A percentile compares a stretch with the other conserved stretches of the same genome.
These are phyloP conservation scores for Orbicella faveolata DNA, from an alignment of 64 coral and sea anemone genomes.

Conservation along the genomic window DNA sequence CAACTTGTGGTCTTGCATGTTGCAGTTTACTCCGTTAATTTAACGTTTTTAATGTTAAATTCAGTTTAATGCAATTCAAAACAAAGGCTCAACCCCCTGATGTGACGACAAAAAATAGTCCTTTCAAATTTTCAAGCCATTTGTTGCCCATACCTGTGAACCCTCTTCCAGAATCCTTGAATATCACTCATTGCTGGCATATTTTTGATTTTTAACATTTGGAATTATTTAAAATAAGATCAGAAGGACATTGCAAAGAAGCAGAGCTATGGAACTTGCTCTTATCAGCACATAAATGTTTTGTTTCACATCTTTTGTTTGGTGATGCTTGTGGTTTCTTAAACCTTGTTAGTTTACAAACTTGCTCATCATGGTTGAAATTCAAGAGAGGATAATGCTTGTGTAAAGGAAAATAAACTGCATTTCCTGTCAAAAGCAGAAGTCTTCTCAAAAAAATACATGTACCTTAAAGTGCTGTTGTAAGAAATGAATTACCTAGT, in stretches of 20 bases:
- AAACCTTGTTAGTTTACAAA: neutral
- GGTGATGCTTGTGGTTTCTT: neutral
- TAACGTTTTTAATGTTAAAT: neutral
- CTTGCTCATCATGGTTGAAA: too few relatives aligned
- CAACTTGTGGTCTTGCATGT: neutral
- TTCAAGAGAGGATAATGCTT: too few relatives aligned
- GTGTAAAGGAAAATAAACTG: too few relatives aligned
- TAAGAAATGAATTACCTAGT: too few relatives aligned
- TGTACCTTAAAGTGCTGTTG: neutral
- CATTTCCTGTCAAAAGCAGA: too few relatives aligned
- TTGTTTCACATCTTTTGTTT: constrained; percentile 4
- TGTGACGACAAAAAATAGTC: neutral
- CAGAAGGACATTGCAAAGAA: neutral
- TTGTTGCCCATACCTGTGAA: too few relatives aligned
- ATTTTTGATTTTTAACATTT: neutral
- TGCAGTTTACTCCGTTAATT: neutral
- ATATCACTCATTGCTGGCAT: constrained; percentile 7
- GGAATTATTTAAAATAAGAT: neutral
- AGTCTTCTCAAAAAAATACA: too few relatives aligned
- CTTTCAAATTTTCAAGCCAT: neutral
- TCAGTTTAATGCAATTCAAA: constrained; percentile 10
- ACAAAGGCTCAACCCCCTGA: neutral
- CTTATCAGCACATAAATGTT: neutral
- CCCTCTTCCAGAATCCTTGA: neutral
- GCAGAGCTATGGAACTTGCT: neutral